Conservation (phyloP, 2,797 vertebrate genomes). For the Hozukius guyotensis region DNA sequence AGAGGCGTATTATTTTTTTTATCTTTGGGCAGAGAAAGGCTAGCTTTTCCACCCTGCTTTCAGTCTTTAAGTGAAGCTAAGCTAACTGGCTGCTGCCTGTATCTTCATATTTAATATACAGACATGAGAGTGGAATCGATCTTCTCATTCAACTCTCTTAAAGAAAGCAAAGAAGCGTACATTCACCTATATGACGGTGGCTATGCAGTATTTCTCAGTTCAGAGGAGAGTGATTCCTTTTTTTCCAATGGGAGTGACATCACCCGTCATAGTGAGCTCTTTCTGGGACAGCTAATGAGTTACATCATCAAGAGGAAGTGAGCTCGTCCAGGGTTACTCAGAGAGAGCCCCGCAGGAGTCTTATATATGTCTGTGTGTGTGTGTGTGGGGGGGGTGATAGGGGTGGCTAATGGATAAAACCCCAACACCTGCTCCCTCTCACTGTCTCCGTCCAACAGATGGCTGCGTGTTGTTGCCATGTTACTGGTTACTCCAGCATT, state of each 20-base stretch:
- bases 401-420: conserved; percentile 65
- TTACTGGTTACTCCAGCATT: conserved; percentile 23
- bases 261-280: conserved; percentile 52
- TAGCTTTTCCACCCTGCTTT: not conserved
- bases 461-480: conserved; percentile 52
- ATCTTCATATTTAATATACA: not conserved
- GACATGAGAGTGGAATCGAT: too few species aligned
- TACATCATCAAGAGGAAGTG: conserved; percentile 74
- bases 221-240: not conserved
- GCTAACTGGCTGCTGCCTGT: not conserved
- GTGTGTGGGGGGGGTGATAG: conserved; percentile 18
- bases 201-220: not conserved
- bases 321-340: conserved; percentile 65
- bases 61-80: not conserved
- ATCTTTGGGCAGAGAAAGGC: not conserved
- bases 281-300: conserved; percentile 58
- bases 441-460: conserved; percentile 13
- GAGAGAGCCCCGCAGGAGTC: conserved; percentile 45
- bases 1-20: not conserved
- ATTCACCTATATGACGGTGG: not conserved
- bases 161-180: not conserved
- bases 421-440: conserved; percentile 73
- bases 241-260: conserved; percentile 68
- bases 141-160: not conserved
- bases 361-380: not conserved